Evolutionary conservation across 2,797 vertebrate genomes (phyloP).

Genomic region (Sylvia borin): DNA sequence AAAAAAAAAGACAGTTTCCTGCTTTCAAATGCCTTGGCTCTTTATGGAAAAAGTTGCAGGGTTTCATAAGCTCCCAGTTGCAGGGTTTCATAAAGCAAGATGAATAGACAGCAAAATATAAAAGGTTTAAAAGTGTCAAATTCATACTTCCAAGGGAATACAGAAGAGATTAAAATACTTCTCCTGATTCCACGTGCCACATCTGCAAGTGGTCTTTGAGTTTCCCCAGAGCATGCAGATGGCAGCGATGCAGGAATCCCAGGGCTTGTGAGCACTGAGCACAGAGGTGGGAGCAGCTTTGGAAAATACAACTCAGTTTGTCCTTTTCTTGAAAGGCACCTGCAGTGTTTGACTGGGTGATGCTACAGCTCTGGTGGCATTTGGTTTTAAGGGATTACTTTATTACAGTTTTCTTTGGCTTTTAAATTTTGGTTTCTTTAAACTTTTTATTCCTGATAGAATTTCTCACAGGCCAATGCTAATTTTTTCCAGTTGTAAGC

Average conservation of each 20-base stretch:
- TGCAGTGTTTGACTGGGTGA: background rate
- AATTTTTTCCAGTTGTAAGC: background rate
- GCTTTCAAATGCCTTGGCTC: background rate
- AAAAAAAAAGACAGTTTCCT: background rate
- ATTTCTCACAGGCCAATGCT: background rate
- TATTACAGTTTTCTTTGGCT: background rate
- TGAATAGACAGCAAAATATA: background rate
- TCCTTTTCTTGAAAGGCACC: background rate
- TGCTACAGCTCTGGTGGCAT: background rate
- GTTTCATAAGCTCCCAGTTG: background rate
- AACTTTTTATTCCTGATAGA: background rate
- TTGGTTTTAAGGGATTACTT: background rate
- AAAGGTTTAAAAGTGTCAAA: background rate
- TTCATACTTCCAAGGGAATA: background rate
- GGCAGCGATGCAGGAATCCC: background rate
- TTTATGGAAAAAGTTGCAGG: background rate
- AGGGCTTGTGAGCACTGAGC: background rate
- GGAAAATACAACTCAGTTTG: rapidly evolving
- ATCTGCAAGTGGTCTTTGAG: background rate
- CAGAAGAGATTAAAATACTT: background rate
- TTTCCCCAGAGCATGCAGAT: background rate
- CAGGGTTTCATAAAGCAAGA: background rate
- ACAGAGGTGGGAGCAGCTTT: background rate
- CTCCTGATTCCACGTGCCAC: background rate
- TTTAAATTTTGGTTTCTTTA: background rate